Evolutionary conservation across 2,113 vertebrate genomes (phyloP).

Genomic region (Prunella himalayana): DNA sequence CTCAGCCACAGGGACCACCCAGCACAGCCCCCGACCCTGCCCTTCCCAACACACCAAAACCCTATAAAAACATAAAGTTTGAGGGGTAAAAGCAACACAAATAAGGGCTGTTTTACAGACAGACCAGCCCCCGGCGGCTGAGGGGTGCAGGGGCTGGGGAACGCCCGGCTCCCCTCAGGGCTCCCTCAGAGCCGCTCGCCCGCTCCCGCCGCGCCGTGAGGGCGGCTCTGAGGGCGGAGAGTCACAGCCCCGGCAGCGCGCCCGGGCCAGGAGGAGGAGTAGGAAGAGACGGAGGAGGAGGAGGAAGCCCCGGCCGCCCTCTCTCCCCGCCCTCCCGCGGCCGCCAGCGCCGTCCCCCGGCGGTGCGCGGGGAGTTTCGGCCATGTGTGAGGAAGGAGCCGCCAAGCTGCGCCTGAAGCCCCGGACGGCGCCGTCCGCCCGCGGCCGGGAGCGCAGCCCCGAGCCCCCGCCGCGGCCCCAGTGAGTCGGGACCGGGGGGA

Average conservation of each 20-base stretch:
- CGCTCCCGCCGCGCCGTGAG: background rate
- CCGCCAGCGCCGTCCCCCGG: background rate
- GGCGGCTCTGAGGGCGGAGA: background rate
- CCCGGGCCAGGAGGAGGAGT: background rate
- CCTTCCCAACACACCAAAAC: background rate
- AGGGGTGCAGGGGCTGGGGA: accelerated
- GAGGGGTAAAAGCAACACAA: background rate
- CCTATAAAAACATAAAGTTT: accelerated
- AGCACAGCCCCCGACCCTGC: background rate
- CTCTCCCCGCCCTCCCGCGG: background rate
- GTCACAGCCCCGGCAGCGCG: background rate
- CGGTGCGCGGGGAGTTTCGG: too few species aligned
- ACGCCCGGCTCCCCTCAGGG: accelerated
- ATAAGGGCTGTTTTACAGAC: accelerated
- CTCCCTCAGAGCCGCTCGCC: accelerated
- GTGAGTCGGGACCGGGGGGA: background rate
- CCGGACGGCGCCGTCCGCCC: background rate
- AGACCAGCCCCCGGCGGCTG: accelerated
- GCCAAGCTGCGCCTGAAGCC: slow-evolving; percentile 60
- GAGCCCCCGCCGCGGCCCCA: background rate
- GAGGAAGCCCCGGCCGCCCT: accelerated
- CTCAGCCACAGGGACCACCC: background rate
- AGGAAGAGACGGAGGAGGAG: background rate
- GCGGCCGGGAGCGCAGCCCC: background rate
- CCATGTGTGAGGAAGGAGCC: background rate